Percentiles rank a stretch among this genome's conserved stretches.
These are phyloP conservation scores for Phalacrocorax aristotelis DNA, from an alignment of 2,113 vertebrate genomes.

Conservation along the genomic window DNA sequence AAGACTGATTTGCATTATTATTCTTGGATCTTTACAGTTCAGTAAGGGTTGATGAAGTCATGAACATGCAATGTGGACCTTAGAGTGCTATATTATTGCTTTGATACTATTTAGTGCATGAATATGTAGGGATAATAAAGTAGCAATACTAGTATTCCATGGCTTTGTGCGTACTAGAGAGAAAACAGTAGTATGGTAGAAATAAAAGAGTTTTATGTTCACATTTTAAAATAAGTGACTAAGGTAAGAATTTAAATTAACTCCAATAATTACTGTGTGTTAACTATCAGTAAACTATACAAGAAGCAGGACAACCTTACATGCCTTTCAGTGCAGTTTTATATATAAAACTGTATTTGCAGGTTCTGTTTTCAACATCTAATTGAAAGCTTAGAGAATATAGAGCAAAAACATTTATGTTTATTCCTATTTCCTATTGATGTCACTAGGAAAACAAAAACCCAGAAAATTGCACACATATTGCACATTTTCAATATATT, in stretches of 20 bases:
- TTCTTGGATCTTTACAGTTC: conserved; percentile 40
- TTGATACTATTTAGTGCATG: neutral
- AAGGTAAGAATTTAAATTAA: conserved; percentile 40
- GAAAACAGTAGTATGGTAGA: neutral
- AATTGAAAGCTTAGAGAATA: neutral
- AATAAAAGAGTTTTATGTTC: neutral
- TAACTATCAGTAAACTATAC: conserved; percentile 1
- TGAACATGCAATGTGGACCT: neutral
- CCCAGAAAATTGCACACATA: neutral
- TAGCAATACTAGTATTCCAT: neutral
- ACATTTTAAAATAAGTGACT: conserved; percentile 36
- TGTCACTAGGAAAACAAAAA: neutral
- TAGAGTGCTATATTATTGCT: conserved; percentile 1
- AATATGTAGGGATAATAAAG: conserved; percentile 1
- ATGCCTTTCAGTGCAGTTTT: neutral
- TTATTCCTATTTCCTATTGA: neutral
- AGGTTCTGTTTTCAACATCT: neutral
- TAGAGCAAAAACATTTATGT: neutral
- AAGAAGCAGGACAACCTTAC: neutral
- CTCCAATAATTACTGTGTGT: neutral
- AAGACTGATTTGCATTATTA: conserved; percentile 57
- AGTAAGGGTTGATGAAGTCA: conserved; percentile 32
- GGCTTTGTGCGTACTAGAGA: neutral
- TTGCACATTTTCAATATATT: neutral
- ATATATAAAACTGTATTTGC: neutral